A percentile compares a stretch with the other conserved stretches of the same genome.
phyloP scores from a whole-genome alignment of 2,113 vertebrate species.

The Carassius auratus region DNA sequence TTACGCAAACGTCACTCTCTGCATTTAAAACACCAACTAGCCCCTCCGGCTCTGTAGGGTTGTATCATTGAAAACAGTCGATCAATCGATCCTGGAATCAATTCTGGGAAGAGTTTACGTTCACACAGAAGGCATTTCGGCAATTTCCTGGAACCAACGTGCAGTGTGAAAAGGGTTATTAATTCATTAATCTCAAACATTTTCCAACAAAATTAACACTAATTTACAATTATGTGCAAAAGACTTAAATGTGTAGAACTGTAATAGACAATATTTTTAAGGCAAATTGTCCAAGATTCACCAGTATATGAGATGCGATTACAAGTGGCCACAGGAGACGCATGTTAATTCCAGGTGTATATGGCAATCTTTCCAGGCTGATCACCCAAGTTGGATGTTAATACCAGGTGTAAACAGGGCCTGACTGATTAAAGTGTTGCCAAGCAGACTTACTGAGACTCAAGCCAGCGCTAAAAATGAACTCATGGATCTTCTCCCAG shows the following conservation, averaged over 20 bases:
- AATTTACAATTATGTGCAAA: no score
- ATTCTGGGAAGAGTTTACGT: no score
- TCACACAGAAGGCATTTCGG: no score
- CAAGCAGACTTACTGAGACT: conserved; percentile 79
- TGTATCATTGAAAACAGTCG: no score
- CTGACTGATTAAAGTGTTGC: conserved; percentile 66
- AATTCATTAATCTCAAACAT: neutral
- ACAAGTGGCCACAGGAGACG: neutral
- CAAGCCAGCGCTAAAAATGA: conserved; percentile 83
- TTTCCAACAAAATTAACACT: neutral
- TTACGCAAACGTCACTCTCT: no score
- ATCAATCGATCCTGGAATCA: no score
- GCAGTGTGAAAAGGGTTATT: neutral
- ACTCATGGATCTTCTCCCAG: conserved; percentile 76
- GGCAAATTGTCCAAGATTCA: no score
- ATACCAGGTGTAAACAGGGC: conserved; percentile 27
- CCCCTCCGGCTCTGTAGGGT: no score
- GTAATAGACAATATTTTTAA: no score
- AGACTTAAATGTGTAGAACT: no score
- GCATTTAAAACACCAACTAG: no score
- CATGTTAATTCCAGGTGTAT: neutral
- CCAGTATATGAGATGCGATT: neutral
- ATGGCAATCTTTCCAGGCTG: neutral
- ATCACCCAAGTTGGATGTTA: neutral
- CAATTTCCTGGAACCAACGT: no score